Percentiles rank a stretch among this genome's conserved stretches.
These are phyloP conservation scores for Eunapius fragilis DNA, from an alignment of 37 sponge, comb jelly and placozoan genomes.

Conservation along the genomic window DNA sequence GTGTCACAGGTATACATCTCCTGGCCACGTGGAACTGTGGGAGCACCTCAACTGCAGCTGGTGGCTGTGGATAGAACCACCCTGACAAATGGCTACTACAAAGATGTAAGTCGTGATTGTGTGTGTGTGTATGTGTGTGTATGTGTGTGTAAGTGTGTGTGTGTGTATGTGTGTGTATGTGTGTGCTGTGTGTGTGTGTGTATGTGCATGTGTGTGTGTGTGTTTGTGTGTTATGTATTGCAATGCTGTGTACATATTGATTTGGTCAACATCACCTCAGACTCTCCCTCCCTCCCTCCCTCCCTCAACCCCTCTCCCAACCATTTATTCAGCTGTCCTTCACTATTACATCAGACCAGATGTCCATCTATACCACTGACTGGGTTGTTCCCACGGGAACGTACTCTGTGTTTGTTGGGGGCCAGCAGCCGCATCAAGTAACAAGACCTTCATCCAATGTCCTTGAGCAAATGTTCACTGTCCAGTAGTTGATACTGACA, in stretches of 20 bases:
- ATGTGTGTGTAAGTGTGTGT: not conserved
- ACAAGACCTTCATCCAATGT: not conserved
- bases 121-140: not conserved
- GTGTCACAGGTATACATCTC: slow-evolving; percentile 57
- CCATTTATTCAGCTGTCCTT: not conserved
- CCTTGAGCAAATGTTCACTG: not conserved
- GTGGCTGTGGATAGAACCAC: slow-evolving; percentile 32
- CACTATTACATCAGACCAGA: not conserved
- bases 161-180: not conserved
- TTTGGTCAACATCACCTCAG: not conserved
- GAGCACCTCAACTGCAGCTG: slow-evolving; percentile 40
- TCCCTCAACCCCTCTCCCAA: too few relatives aligned
- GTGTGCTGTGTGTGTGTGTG: not conserved
- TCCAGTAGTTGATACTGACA: not conserved
- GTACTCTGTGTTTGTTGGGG: not conserved
- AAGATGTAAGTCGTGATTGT: not conserved
- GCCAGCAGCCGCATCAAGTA: not conserved
- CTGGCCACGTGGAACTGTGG: slow-evolving; percentile 8
- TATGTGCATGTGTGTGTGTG: not conserved
- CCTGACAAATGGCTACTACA: not conserved
- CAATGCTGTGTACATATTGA: not conserved
- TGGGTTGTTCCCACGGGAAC: not conserved
- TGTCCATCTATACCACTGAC: not conserved
- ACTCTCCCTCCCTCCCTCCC: too few relatives aligned
- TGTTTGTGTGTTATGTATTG: not conserved